Base-by-base conservation (phyloP, 2,113 vertebrate genomes). In the Silurus meridionalis region DNA sequence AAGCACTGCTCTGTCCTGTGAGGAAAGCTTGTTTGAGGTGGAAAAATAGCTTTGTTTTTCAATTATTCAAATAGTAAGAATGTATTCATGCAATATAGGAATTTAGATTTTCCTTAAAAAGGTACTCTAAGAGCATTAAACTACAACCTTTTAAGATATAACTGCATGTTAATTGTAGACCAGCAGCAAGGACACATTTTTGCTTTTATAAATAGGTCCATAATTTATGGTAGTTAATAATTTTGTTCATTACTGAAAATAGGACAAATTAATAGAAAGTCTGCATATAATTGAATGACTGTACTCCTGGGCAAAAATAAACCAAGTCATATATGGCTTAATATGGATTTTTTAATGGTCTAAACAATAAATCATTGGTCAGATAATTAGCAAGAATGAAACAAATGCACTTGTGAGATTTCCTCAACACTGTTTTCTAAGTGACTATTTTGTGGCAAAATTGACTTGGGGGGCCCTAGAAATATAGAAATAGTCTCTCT, bases 1-100 rank as follows among this genome's bases (percentile, higher is more conserved):
- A 88, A 83, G 88, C 82, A 87, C 60, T 87, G 37, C 71, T 64
- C 89, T 85, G 28, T 82, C 25, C 79, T 89, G 86, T 64, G 87
- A 90, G 88, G 79, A 83, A 90, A 60, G 74, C 67, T 55, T 83
- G 57, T 55, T 15, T 25, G 58, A 89, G 63, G 66, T 86, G 88
- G 8, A 57, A 88, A 72, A 89, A 80, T n/a, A 83, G 89, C 57
- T 64, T 37, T 37, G 1, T 37, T 37, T 37, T 37, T 37, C 83
- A 90, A 90, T 93, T 88, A 92, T 75, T 80, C 87, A 89, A 88
- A 87, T 85, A 87, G 48, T 75, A 72, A 52, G 77, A 67, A 83
- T 69, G 46, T 21, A 71, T 19, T 71, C 37, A 48, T 37, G 46
- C 28, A 28, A 4, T 28, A 5, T 67, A 67, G 1, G 64, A 25